phyloP scores from a whole-genome alignment of 2,797 vertebrate genomes.

The Babyrousa celebensis region DNA sequence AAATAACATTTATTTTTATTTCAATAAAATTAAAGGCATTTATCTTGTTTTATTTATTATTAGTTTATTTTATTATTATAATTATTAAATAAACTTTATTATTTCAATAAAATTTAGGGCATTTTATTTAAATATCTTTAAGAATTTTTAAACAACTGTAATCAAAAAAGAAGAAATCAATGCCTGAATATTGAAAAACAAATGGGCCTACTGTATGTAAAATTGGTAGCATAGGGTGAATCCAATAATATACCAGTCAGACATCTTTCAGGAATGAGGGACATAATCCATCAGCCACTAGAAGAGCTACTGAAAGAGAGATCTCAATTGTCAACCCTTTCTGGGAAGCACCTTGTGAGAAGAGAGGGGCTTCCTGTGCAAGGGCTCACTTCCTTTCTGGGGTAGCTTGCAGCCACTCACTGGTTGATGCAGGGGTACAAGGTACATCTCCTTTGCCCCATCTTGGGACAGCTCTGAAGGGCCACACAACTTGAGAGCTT shows the following conservation, averaged over 20 bases:
- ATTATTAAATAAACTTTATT: neutral
- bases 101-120: constrained; percentile 12
- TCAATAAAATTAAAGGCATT: too few relatives aligned
- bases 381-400: neutral
- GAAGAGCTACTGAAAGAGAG: neutral
- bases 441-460: neutral
- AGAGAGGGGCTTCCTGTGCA: neutral
- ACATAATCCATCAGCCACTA: neutral
- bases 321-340: neutral
- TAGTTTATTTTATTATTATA: neutral
- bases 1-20: too few relatives aligned
- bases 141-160: constrained; percentile 19
- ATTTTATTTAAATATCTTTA: constrained; percentile 54
- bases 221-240: neutral
- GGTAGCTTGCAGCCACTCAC: neutral
- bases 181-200: constrained; percentile 3
- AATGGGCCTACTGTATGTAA: neutral
- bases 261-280: neutral
- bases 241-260: neutral
- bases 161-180: neutral
- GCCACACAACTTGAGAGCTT: neutral
- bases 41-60: too few relatives aligned
- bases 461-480: neutral
- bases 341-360: neutral
- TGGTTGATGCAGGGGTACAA: neutral